Percentiles rank a stretch among this genome's conserved stretches.
These are phyloP conservation scores for Scaptomyza pallida DNA, from an alignment of 1,140 invertebrate species.

Conservation along the genomic window DNA sequence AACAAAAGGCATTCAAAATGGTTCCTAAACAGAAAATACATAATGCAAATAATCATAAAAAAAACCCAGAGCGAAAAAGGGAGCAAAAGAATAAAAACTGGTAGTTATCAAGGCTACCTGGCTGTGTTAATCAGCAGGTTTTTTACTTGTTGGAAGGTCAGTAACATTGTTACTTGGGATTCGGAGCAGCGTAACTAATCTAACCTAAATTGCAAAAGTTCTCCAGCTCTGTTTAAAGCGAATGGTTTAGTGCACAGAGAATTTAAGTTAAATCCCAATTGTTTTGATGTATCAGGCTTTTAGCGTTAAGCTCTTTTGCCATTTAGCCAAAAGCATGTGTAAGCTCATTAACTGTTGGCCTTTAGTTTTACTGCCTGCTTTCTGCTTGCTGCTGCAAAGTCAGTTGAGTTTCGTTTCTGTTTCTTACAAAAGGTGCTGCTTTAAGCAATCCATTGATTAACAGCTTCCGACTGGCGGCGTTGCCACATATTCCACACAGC, in stretches of 20 bases:
- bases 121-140: conserved; percentile 1
- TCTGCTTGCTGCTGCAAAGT: not conserved
- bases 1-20: conserved; percentile 56
- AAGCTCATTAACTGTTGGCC: conserved; percentile 19
- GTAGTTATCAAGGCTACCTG: conserved; percentile 22
- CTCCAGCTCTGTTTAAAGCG: not conserved
- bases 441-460: conserved; percentile 35
- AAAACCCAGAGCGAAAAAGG: not conserved
- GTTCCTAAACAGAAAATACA: conserved; percentile 25
- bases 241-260: not conserved
- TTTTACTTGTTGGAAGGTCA: conserved; percentile 10
- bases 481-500: conserved; percentile 26
- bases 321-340: conserved; percentile 18
- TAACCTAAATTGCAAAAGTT: not conserved
- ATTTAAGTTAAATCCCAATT: conserved; percentile 3
- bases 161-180: not conserved
- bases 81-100: conserved; percentile 1
- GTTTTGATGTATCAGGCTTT: conserved; percentile 6
- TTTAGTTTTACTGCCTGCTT: not conserved
- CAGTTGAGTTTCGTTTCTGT: not conserved
- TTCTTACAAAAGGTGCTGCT: conserved; percentile 18
- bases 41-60: conserved; percentile 30
- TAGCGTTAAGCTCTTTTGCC: not conserved
- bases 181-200: not conserved
- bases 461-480: conserved; percentile 11